phyloP scores from a whole-genome alignment of 1,140 invertebrate species.

The Globodera ellingtonae region DNA sequence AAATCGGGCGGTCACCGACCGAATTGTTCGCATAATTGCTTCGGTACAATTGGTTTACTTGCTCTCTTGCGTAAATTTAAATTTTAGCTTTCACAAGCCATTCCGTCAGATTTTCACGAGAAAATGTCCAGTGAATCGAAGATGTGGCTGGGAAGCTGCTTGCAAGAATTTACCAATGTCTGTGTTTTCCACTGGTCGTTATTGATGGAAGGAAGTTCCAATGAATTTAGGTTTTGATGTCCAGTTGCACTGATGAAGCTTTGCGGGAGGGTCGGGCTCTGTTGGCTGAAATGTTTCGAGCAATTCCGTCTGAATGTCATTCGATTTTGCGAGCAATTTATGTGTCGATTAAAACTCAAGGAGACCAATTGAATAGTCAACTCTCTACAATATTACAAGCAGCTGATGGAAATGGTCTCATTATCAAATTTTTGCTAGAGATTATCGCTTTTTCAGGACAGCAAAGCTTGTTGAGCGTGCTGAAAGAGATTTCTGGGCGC shows the following conservation, averaged over 20 bases:
- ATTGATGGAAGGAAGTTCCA: not conserved
- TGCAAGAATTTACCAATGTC: slow-evolving; percentile 22
- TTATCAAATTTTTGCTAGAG: not conserved
- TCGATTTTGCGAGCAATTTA: slow-evolving; percentile 44
- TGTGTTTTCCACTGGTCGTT: not conserved
- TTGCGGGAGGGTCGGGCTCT: slow-evolving; percentile 42
- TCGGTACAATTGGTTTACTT: slow-evolving; percentile 3
- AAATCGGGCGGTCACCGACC: not conserved
- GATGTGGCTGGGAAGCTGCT: slow-evolving; percentile 16
- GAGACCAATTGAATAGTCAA: slow-evolving; percentile 15
- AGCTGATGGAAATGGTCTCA: not conserved
- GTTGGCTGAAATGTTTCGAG: slow-evolving; percentile 36
- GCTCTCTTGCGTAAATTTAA: not conserved
- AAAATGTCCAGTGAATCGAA: slow-evolving; percentile 27
- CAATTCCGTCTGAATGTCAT: slow-evolving; percentile 35
- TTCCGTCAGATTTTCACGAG: slow-evolving; percentile 24
- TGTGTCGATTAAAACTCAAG: slow-evolving; percentile 34
- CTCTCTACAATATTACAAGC: not conserved
- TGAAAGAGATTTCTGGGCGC: slow-evolving; percentile 25
- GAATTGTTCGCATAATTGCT: slow-evolving; percentile 7
- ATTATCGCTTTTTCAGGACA: not conserved
- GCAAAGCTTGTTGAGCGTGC: not conserved
- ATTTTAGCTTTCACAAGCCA: slow-evolving; percentile 28
- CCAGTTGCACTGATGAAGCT: slow-evolving; percentile 28
- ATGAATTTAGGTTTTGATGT: slow-evolving; percentile 28